Conservation (phyloP, 2,888 invertebrate genomes). For the Eupithecia centaureata region DNA sequence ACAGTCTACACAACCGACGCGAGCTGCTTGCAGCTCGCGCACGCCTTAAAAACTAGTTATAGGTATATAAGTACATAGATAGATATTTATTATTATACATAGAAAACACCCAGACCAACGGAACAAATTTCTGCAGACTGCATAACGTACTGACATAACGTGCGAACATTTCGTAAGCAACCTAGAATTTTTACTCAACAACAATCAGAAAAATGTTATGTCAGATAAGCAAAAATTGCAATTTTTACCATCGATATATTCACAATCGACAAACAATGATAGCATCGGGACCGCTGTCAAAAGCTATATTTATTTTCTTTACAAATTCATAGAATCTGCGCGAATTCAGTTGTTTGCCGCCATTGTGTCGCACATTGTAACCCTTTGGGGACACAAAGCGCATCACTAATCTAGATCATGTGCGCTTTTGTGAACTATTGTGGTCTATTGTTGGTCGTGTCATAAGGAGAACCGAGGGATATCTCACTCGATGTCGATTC, state of each 20-base stretch:
- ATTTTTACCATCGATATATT: conserved; percentile 65
- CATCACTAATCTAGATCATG: conserved; percentile 84
- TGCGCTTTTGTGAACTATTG: conserved; percentile 75
- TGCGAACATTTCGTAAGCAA: neutral
- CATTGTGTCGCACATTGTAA: conserved; percentile 73
- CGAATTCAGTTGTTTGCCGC: conserved; percentile 80
- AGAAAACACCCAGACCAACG: no score
- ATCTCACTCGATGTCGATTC: conserved; percentile 82
- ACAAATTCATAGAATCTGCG: conserved; percentile 80
- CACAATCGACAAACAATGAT: conserved; percentile 77
- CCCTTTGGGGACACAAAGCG: conserved; percentile 83
- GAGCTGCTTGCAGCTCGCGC: no score
- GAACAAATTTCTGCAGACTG: no score
- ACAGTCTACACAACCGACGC: no score
- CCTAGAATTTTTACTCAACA: neutral
- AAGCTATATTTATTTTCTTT: conserved; percentile 84
- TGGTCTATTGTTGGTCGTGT: conserved; percentile 57
- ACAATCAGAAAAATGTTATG: conserved; percentile 3
- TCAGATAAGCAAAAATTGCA: conserved; percentile 31
- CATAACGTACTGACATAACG: no score
- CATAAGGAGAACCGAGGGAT: conserved; percentile 62
- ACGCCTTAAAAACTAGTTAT: no score
- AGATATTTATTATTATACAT: no score
- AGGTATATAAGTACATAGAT: no score
- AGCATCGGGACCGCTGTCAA: conserved; percentile 79